Evolutionary conservation across 2,113 vertebrate species (phyloP).

Genomic region (Hucho hucho): DNA sequence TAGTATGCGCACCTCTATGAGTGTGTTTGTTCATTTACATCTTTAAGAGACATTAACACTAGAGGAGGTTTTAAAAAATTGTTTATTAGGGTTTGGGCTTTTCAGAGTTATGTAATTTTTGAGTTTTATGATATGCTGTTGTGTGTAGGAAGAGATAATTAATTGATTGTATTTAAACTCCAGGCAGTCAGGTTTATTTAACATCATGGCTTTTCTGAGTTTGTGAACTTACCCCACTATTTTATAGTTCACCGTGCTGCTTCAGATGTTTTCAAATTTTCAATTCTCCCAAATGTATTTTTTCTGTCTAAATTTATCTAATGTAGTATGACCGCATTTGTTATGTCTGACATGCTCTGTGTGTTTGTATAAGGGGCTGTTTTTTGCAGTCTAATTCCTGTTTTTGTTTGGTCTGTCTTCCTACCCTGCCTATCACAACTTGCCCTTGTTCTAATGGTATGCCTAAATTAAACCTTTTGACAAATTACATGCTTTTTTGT

Average conservation of each 20-base stretch:
- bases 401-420: background rate
- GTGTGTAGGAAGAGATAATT: background rate
- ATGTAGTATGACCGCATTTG: background rate
- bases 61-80: background rate
- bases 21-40: background rate
- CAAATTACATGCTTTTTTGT: conserved; percentile 19
- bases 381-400: background rate
- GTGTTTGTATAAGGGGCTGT: background rate
- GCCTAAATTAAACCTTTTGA: conserved; percentile 46
- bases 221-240: background rate
- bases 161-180: conserved; percentile 2
- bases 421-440: conserved; percentile 14
- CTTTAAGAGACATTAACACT: conserved; percentile 1
- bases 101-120: background rate
- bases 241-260: background rate
- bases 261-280: no score
- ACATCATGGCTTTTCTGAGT: background rate
- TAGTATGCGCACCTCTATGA: background rate
- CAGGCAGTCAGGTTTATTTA: background rate
- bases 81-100: background rate
- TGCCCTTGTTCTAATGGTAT: conserved; percentile 27
- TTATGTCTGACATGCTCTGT: background rate
- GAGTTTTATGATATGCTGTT: background rate
- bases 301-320: no score
- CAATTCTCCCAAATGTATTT: no score